phyloP scores from a whole-genome alignment of 2,113 vertebrate genomes.

The Porphyrio hochstetteri region DNA sequence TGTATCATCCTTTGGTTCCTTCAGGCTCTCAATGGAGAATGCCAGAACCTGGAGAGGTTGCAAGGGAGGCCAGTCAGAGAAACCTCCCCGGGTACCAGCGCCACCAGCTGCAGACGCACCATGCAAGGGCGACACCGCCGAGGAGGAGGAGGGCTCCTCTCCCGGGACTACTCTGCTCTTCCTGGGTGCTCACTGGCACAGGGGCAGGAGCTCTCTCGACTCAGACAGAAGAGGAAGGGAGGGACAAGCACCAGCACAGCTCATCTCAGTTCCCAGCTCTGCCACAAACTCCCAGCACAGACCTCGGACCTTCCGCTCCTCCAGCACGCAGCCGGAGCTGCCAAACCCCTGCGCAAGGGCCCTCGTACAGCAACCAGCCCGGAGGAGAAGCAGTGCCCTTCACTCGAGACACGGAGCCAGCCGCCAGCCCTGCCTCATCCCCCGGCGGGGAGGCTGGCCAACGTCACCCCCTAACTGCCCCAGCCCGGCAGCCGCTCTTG shows the following conservation, averaged over 20 bases:
- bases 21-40: conserved; percentile 74
- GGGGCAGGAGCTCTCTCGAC: neutral
- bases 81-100: conserved; percentile 58
- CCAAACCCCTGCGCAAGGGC: neutral
- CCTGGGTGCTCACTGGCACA: neutral
- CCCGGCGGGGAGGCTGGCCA: fast-evolving
- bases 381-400: neutral
- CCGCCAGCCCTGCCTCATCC: fast-evolving
- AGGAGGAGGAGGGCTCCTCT: conserved; percentile 41
- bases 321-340: neutral
- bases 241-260: fast-evolving
- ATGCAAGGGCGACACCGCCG: conserved; percentile 55
- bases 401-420: fast-evolving
- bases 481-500: neutral
- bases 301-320: neutral
- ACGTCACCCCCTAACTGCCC: neutral
- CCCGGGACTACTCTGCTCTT: conserved; percentile 25
- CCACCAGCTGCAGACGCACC: conserved; percentile 59
- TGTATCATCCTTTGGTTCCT: conserved; percentile 74
- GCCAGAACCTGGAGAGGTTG: conserved; percentile 74
- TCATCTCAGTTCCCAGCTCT: neutral
- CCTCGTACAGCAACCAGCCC: neutral
- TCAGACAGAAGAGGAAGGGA: neutral
- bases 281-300: neutral
- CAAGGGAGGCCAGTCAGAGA: conserved; percentile 72